Evolutionary conservation across 30 jellyfish, hydroid and myxozoan genomes (phyloP), one percentile per base, ranked within the genome.

Genomic region (Pelagia noctiluca): DNA sequence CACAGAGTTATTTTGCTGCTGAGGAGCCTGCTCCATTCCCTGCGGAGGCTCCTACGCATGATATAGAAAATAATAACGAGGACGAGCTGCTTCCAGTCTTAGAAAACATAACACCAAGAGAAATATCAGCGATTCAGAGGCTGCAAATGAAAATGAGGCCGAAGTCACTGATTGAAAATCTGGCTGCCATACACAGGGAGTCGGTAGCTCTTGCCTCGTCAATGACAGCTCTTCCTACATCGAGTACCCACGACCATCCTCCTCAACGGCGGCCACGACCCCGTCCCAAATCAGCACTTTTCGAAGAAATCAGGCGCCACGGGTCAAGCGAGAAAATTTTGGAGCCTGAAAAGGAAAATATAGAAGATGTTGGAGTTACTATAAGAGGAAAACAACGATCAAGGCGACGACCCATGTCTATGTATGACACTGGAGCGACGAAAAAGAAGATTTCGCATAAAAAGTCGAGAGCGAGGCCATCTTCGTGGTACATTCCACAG

Each of bases 181-280:
- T 81, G 25, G 91, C 91, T 11, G 84, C 91, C 0, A 81, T 81
- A 21, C 91, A 81, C 83, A 68, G 91, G 36, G 91, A 81, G 38
- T 5, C 84, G 12, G 49, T 65, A 35, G 28, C 57, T 18, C 33
- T 22, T 5, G 84, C 91, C 4, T 11, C 35, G 31, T 81, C 91
- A 0, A 65, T 81, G 84, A 67, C 78, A 13, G 81, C 80, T 30
- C 72, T 81, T 11, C 26, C 91, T 2, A 48, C 68, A 30, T 52
- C 68, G 12, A 19, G 68, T 30, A 10, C 21, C 16, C 26, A 52
- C 21, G 68, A 52, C 16, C 16, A 3, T 30, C 68, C 68, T 52
- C 7, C 26, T 38, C 32, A n/a, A n/a, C n/a, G n/a, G n/a, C n/a
- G n/a, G n/a, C n/a, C n/a, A n/a, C n/a, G n/a, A n/a, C n/a, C n/a